Evolutionary conservation across 2,113 vertebrate species (phyloP).

Genomic region (Plotosus lineatus): DNA sequence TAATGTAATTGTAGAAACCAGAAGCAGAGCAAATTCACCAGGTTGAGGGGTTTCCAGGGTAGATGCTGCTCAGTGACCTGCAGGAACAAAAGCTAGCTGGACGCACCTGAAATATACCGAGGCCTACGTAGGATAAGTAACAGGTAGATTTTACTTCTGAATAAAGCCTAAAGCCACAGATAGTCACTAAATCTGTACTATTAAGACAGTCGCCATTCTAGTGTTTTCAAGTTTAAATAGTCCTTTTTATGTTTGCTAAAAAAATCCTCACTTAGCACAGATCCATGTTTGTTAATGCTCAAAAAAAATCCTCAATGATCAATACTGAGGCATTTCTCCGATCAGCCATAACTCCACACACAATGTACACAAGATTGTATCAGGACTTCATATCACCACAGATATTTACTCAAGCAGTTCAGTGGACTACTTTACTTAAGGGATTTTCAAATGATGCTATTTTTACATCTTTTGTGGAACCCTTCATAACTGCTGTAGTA

Average conservation of each 20-base stretch:
- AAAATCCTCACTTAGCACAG: background rate
- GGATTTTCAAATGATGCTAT: slow-evolving; percentile 32
- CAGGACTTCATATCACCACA: slow-evolving; percentile 11
- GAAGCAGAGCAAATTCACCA: too few relatives aligned
- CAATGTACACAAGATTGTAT: background rate
- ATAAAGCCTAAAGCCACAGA: background rate
- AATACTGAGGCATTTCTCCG: background rate
- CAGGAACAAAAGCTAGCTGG: too few relatives aligned
- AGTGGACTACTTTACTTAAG: slow-evolving; percentile 20
- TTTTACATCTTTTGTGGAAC: slow-evolving; percentile 24
- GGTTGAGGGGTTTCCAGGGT: too few relatives aligned
- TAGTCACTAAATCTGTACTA: background rate
- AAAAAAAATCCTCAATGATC: background rate
- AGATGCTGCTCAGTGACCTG: too few relatives aligned
- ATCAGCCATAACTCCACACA: background rate
- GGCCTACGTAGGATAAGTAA: too few relatives aligned
- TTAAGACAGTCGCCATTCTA: background rate
- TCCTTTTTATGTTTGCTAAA: background rate
- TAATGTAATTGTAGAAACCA: too few relatives aligned
- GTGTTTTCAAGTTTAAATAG: background rate
- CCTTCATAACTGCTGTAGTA: slow-evolving; percentile 37
- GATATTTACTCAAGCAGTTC: slow-evolving; percentile 15
- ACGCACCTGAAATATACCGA: too few relatives aligned
- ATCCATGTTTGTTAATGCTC: background rate
- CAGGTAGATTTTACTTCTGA: background rate